Percentiles rank a stretch among this genome's conserved stretches.
These are phyloP conservation scores for Ameiurus melas DNA, from an alignment of 2,113 vertebrate genomes.

Conservation along the genomic window DNA sequence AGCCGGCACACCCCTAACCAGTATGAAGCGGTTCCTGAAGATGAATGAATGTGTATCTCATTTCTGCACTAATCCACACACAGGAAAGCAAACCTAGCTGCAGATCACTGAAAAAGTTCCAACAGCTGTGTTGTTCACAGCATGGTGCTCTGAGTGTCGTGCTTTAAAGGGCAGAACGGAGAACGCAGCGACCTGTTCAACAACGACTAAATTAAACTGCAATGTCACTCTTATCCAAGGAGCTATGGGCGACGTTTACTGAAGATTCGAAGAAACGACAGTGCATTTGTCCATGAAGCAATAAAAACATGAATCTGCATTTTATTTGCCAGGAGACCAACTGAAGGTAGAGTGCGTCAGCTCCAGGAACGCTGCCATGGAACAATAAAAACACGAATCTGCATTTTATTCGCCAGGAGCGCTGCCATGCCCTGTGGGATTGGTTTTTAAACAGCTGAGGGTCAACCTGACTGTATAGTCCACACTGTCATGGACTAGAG, in stretches of 20 bases:
- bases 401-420: slow-evolving; percentile 1
- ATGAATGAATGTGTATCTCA: neutral
- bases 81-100: neutral
- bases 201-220: slow-evolving; percentile 14
- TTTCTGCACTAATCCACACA: neutral
- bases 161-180: slow-evolving; percentile 8
- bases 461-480: neutral
- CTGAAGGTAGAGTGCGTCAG: neutral
- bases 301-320: slow-evolving; percentile 3
- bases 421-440: slow-evolving; percentile 5
- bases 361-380: neutral
- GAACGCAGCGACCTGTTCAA: slow-evolving; percentile 22
- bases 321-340: slow-evolving; percentile 26
- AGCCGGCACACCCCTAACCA: neutral
- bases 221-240: neutral
- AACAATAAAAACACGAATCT: slow-evolving; percentile 10
- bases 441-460: slow-evolving; percentile 30
- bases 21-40: neutral
- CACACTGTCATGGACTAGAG: neutral
- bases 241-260: neutral
- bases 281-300: slow-evolving; percentile 17
- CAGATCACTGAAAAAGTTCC: neutral
- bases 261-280: slow-evolving; percentile 8
- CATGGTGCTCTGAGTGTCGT: neutral
- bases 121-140: neutral